phyloP scores from a whole-genome alignment of 2,113 vertebrate genomes.

The Thamnophis sirtalis region DNA sequence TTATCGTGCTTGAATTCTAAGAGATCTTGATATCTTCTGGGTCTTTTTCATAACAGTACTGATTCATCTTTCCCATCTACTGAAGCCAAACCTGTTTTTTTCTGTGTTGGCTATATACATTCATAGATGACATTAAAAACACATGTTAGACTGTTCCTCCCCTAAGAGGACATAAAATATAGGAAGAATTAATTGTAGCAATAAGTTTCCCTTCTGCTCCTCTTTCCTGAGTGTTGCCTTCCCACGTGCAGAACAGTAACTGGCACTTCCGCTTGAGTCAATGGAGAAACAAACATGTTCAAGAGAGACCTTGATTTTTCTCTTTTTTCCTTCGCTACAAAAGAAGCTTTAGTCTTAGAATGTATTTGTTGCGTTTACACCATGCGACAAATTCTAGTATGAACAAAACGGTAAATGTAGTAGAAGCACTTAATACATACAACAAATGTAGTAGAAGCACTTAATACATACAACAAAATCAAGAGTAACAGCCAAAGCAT shows the following conservation, averaged over 20 bases:
- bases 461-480: background rate
- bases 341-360: background rate
- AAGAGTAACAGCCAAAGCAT: background rate
- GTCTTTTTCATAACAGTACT: background rate
- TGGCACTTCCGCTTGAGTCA: background rate
- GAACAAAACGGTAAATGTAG: background rate
- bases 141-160: background rate
- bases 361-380: background rate
- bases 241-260: background rate
- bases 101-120: background rate
- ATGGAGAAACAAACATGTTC: background rate
- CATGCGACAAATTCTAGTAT: background rate
- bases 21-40: background rate
- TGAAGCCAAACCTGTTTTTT: background rate
- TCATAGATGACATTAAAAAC: background rate
- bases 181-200: background rate
- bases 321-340: background rate
- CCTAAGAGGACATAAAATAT: background rate
- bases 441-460: background rate
- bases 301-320: background rate
- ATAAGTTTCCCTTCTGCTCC: background rate
- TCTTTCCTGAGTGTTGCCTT: background rate
- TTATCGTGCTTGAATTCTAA: background rate
- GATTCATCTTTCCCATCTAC: background rate
- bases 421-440: background rate